A percentile compares a stretch with the other conserved stretches of the same genome.
Conservation (phyloP, 2,888 invertebrate species). For the Macaria liturata region DNA sequence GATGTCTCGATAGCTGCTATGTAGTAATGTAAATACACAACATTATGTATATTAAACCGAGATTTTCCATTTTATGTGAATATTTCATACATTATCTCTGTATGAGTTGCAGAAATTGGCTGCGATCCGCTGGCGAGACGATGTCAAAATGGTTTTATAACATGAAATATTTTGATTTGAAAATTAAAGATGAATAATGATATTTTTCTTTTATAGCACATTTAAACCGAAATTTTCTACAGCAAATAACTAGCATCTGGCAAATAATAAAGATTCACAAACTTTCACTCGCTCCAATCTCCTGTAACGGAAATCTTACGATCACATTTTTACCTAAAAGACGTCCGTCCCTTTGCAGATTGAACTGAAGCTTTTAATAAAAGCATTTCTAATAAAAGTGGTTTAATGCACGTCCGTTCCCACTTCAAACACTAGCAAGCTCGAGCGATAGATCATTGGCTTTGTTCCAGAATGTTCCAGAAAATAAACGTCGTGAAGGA, state of each 20-base stretch:
- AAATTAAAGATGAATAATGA: too few relatives aligned
- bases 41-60: constrained; percentile 54
- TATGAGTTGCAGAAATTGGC: constrained; percentile 28
- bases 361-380: constrained; percentile 45
- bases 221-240: too few relatives aligned
- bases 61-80: constrained; percentile 51
- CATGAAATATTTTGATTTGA: too few relatives aligned
- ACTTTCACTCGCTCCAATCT: not conserved
- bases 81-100: constrained; percentile 30
- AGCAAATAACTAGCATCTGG: too few relatives aligned
- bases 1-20: constrained; percentile 47
- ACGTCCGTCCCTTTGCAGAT: constrained; percentile 17
- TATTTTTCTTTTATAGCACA: too few relatives aligned
- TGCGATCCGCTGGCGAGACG: constrained; percentile 17
- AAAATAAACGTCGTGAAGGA: constrained; percentile 26
- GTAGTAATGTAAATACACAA: constrained; percentile 60
- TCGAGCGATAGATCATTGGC: constrained; percentile 57
- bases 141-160: constrained; percentile 7
- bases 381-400: constrained; percentile 56
- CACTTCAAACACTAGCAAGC: constrained; percentile 54
- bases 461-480: constrained; percentile 41
- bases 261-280: too few relatives aligned
- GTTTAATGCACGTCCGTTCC: constrained; percentile 53
- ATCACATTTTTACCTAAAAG: constrained; percentile 18
- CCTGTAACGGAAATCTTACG: not conserved